These are phyloP conservation scores for Anagrus nilaparvatae DNA, from an alignment of 1,140 invertebrate species.

Conservation along the genomic window DNA sequence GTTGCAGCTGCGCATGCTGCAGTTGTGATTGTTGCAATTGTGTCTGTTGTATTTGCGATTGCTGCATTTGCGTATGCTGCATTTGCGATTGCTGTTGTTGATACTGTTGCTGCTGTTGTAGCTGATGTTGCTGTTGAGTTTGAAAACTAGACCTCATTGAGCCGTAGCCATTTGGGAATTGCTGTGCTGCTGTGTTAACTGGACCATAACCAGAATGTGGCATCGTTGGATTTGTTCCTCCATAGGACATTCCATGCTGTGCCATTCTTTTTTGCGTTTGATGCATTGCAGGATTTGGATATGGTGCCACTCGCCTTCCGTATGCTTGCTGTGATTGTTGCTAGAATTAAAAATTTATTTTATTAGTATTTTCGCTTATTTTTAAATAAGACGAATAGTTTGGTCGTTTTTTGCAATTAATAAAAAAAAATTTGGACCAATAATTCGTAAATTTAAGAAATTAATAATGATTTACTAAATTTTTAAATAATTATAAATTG, in stretches of 20 bases:
- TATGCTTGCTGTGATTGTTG: constrained; percentile 30
- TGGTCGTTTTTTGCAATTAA: too few species aligned
- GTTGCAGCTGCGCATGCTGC: neutral
- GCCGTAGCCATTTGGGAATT: constrained; percentile 34
- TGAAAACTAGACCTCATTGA: constrained; percentile 22
- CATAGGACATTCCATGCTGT: constrained; percentile 27
- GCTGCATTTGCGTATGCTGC: neutral
- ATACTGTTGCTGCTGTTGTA: constrained; percentile 5
- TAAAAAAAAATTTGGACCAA: too few species aligned
- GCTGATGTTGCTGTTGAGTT: constrained; percentile 2
- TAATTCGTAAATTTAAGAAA: too few species aligned
- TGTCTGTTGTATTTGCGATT: neutral
- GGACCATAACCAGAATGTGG: constrained; percentile 30
- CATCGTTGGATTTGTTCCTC: constrained; percentile 31
- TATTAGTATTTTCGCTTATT: neutral
- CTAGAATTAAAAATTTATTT: constrained; percentile 15
- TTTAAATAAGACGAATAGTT: too few species aligned
- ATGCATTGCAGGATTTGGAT: constrained; percentile 70
- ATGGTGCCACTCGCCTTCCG: constrained; percentile 62
- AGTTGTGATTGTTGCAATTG: neutral
- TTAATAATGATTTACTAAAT: too few species aligned
- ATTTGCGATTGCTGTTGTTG: neutral
- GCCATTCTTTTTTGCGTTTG: constrained; percentile 61
- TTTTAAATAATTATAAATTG: too few species aligned
- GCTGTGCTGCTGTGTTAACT: constrained; percentile 25